These are phyloP conservation scores for Drosophila insularis DNA, from an alignment of 1,140 invertebrate species.

Conservation along the genomic window DNA sequence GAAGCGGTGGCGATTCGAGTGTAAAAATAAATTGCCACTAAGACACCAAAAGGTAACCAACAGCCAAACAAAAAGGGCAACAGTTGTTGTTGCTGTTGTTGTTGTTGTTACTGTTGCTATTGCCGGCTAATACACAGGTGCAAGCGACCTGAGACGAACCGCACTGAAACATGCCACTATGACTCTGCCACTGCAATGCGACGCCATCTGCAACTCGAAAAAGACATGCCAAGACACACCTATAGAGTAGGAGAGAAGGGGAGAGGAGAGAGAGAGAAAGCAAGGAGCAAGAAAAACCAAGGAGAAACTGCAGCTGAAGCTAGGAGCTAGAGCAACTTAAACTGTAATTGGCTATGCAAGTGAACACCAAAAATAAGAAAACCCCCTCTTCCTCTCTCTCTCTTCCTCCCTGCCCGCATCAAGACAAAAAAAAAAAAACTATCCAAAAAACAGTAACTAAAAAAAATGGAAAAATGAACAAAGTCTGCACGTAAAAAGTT, in stretches of 20 bases:
- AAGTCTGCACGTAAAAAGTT: slow-evolving; percentile 47
- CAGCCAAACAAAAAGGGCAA: slow-evolving; percentile 60
- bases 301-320: slow-evolving; percentile 1
- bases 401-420: too few relatives aligned
- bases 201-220: slow-evolving; percentile 44
- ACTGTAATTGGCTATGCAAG: slow-evolving; percentile 75
- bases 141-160: slow-evolving; percentile 48
- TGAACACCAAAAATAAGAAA: slow-evolving; percentile 35
- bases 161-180: slow-evolving; percentile 37
- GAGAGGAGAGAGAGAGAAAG: slow-evolving; percentile 13
- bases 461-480: slow-evolving; percentile 36
- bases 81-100: slow-evolving; percentile 25
- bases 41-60: slow-evolving; percentile 40
- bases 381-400: too few relatives aligned
- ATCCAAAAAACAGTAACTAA: slow-evolving; percentile 17
- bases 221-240: slow-evolving; percentile 16
- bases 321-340: slow-evolving; percentile 40
- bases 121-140: slow-evolving; percentile 31
- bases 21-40: slow-evolving; percentile 53
- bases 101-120: slow-evolving; percentile 15
- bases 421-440: slow-evolving; percentile 3
- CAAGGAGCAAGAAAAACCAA: slow-evolving; percentile 1
- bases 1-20: slow-evolving; percentile 25
- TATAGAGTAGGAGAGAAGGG: too few relatives aligned
- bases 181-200: slow-evolving; percentile 62